Conservation (phyloP, 2,113 vertebrate genomes). For the Campylomormyrus tamandua region DNA sequence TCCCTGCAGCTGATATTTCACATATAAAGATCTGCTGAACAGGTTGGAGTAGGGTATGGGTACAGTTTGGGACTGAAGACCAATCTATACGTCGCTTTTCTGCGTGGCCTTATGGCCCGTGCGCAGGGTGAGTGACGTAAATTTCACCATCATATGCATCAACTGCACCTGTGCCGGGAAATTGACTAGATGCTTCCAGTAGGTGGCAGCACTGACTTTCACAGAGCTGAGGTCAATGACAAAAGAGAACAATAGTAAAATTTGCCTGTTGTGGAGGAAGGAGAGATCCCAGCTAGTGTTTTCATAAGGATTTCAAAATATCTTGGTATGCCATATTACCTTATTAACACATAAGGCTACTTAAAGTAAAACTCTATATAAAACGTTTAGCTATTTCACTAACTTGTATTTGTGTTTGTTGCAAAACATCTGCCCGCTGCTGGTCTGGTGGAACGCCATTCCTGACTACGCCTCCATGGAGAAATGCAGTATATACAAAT, state of each 20-base stretch:
- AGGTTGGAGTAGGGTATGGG: not conserved
- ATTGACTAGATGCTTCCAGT: not conserved
- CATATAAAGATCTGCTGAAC: not conserved
- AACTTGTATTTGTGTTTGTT: too few species aligned
- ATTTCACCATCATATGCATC: not conserved
- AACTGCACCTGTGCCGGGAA: not conserved
- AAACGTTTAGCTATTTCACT: too few species aligned
- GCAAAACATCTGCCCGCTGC: too few species aligned
- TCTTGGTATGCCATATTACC: too few species aligned
- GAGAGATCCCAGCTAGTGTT: too few species aligned
- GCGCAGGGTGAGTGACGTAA: not conserved
- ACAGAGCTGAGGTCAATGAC: not conserved
- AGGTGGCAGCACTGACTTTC: not conserved
- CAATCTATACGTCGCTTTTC: not conserved
- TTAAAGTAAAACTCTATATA: too few species aligned
- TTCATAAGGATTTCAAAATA: too few species aligned
- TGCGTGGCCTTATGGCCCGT: not conserved
- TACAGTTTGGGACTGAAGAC: not conserved
- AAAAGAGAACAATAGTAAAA: not conserved
- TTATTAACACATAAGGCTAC: too few species aligned
- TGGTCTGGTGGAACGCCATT: not conserved
- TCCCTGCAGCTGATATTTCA: not conserved
- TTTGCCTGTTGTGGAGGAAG: too few species aligned
- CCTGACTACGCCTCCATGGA: not conserved
- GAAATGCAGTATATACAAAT: not conserved